A percentile compares a stretch with the other conserved stretches of the same genome.
Evolutionary conservation across 2,797 vertebrate species (phyloP).

Genomic region (Alcedo atthis): DNA sequence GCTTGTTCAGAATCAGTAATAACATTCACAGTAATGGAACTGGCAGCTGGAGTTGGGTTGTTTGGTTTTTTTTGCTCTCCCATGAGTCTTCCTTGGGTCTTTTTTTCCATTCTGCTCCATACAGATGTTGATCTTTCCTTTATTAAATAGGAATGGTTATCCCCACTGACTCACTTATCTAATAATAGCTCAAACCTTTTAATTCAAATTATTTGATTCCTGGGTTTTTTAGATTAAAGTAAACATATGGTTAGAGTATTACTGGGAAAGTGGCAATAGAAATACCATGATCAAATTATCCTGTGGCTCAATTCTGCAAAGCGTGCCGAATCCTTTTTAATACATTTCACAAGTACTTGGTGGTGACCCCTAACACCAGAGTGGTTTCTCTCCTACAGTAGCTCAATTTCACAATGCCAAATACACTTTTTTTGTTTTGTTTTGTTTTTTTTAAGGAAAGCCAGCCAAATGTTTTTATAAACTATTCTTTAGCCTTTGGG

Average conservation of each 20-base stretch:
- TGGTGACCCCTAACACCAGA: slow-evolving; percentile 38
- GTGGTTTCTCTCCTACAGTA: not conserved
- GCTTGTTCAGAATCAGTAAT: not conserved
- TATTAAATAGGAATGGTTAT: slow-evolving; percentile 39
- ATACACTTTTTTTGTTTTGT: not conserved
- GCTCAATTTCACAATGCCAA: slow-evolving; percentile 53
- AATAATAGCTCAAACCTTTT: slow-evolving; percentile 36
- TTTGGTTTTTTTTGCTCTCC: slow-evolving; percentile 25
- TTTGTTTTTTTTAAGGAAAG: not conserved
- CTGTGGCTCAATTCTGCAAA: slow-evolving; percentile 36
- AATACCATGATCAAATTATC: slow-evolving; percentile 28
- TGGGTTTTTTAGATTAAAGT: slow-evolving; percentile 4
- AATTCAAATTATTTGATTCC: slow-evolving; percentile 47
- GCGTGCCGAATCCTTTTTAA: not conserved
- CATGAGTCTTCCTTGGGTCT: not conserved
- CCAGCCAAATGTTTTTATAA: slow-evolving; percentile 37
- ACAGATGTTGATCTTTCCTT: slow-evolving; percentile 21
- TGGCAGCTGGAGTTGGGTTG: not conserved
- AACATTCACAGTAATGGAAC: not conserved
- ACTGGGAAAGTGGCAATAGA: slow-evolving; percentile 14
- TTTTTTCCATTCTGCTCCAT: not conserved
- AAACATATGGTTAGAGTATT: slow-evolving; percentile 4
- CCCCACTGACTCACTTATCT: slow-evolving; percentile 24
- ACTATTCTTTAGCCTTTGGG: slow-evolving; percentile 27
- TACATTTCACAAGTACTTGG: not conserved